Evolutionary conservation across 23 tunicate genomes (phyloP), one percentile per base, ranked within the genome.

Genomic region (Ascidia mentula): DNA sequence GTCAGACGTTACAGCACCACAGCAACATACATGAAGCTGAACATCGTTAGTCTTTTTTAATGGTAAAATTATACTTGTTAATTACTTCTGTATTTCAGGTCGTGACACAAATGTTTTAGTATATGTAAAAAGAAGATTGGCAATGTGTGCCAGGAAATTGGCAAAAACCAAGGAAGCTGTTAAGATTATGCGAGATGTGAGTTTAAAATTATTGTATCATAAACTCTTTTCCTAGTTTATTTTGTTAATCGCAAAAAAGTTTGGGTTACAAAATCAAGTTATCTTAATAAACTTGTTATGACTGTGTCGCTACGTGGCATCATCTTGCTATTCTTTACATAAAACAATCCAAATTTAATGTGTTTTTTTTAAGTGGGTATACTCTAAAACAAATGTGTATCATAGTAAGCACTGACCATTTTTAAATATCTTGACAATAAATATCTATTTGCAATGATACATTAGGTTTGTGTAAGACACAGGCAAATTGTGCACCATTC

Each of bases 131-230:
- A 80, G 98, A 0, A 72, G 98, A 31, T 35, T 94, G 30, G 84
- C 95, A 35, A 94, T 94, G 98, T 94, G 98, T 38, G 86, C 94
- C 32, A 74, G 94, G 39, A 94, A 94, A 45, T 70, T 94, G 22
- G 98, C 94, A 36, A 70, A 83, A 60, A 89, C 92, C 38, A 84
- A 72, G 53, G 98, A 94, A 84, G 98, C 98, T 5, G 88, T 89
- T 0, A 94, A 94, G 46, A 88, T 94, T 93, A 88, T 94, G 94
- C 71, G 92, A 84, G 98, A 94, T 60, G 88, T 92, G 36, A 92
- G 90, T 79, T 20, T 20, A 26, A 53, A 20, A 53, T 53, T 53
- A 28, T 5, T 53, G 12, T 53, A 28, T 53, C 65, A 53, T 5
- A 20, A 53, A n/a, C n/a, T n/a, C n/a, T n/a, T n/a, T n/a, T n/a